Percentiles rank a stretch among this genome's conserved stretches.
phyloP scores from a whole-genome alignment of 2,113 vertebrate species.

The Pterophyllum scalare region DNA sequence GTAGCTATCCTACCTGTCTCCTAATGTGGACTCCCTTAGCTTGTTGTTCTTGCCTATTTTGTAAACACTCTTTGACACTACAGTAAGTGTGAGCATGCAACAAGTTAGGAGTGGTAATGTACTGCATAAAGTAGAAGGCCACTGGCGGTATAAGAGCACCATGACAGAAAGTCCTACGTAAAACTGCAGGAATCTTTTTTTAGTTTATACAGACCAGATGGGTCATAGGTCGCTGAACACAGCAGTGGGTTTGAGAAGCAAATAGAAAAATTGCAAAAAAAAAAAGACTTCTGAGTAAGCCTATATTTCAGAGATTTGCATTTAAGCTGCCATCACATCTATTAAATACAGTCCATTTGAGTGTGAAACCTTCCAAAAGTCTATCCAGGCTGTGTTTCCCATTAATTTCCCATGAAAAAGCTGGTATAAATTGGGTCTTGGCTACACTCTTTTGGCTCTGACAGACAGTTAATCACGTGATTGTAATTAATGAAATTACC shows the following conservation, averaged over 20 bases:
- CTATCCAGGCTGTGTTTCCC: background rate
- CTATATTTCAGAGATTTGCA: slow-evolving; percentile 22
- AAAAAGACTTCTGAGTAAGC: slow-evolving; percentile 3
- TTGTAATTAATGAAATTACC: slow-evolving; percentile 58
- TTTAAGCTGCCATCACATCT: slow-evolving; percentile 43
- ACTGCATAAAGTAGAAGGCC: background rate
- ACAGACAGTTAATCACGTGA: slow-evolving; percentile 46
- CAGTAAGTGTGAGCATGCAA: background rate
- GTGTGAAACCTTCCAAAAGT: slow-evolving; percentile 17
- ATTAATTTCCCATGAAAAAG: slow-evolving; percentile 24
- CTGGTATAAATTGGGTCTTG: slow-evolving; percentile 31
- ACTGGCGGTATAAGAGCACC: background rate
- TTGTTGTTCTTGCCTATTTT: background rate
- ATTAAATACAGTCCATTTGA: slow-evolving; percentile 39
- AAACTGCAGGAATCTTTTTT: background rate
- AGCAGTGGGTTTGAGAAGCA: background rate
- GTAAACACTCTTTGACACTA: background rate
- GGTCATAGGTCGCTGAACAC: slow-evolving; percentile 3
- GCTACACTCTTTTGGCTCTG: slow-evolving; percentile 4
- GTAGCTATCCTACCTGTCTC: background rate
- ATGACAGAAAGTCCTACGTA: background rate
- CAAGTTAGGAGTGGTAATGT: background rate
- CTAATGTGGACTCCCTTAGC: background rate
- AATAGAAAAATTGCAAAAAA: background rate
- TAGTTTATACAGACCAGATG: background rate